Conservation (phyloP, 2,113 vertebrate genomes). For the Onychorhynchus coronatus region DNA sequence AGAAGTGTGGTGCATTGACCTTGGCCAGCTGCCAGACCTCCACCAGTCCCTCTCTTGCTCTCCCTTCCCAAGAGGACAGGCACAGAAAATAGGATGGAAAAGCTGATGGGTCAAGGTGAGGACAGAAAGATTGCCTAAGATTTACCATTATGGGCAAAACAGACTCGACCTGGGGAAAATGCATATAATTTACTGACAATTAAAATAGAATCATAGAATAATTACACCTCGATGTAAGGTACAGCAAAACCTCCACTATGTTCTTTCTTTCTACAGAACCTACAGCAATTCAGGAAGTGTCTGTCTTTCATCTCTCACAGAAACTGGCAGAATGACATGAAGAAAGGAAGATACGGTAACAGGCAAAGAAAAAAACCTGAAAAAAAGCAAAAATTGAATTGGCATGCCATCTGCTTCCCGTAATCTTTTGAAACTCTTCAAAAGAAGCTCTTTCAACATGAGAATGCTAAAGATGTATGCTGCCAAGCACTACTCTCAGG, state of each 20-base stretch:
- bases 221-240: not conserved
- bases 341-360: not conserved
- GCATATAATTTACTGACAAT: not conserved
- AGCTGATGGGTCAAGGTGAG: not conserved
- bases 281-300: not conserved
- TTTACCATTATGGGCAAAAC: not conserved
- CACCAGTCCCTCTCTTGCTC: rapidly evolving
- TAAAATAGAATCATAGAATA: not conserved
- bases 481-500: not conserved
- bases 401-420: not conserved
- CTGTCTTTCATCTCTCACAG: not conserved
- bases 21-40: not conserved
- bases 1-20: not conserved
- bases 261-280: not conserved
- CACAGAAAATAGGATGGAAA: not conserved
- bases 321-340: not conserved
- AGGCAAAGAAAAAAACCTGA: not conserved
- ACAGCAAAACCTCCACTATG: not conserved
- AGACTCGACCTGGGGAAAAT: not conserved
- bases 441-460: not conserved
- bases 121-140: not conserved
- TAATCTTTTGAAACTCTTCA: not conserved
- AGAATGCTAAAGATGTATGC: not conserved
- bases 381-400: not conserved
- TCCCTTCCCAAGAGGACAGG: not conserved